Evolutionary conservation across 2,113 vertebrate genomes (phyloP), one percentile per base, ranked within the genome.

Genomic region (Takifugu bimaculatus): DNA sequence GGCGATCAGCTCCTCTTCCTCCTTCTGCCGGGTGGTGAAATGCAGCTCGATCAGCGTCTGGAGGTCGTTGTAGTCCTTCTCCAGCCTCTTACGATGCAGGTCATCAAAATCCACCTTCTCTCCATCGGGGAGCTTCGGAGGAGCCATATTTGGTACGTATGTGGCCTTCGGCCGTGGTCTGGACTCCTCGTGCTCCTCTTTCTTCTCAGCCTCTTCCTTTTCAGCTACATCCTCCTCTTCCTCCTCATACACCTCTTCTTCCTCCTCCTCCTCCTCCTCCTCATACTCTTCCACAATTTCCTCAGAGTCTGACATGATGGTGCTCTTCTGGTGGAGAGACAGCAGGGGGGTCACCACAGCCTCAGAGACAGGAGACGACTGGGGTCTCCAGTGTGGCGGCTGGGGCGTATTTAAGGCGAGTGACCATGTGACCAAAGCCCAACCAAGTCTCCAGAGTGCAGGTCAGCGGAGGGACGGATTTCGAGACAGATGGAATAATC

Each of bases 21-120:
- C 97, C 66, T 98, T 98, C 89, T 99, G 96, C 26, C 97, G 90
- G 85, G 79, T 95, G 84, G 91, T 92, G 74, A 98, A 99, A 35
- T 99, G 97, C 5, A 91, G 87, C 79, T 96, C 93, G 0, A 99
- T 99, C 63, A 99, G 90, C 0, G 91, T 87, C 86, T 98, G 96
- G 11, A 99, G 89, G 58, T 99, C 96, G 0, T 93, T 94, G 85
- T 94, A 92, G 74, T 99, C 97, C 83, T 99, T 99, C 74, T 97
- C 96, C 65, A 96, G 76, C 15, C 97, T 92, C 80, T 98, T 98
- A 72, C 96, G 92, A 75, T 99, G 94, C 50, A 99, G 94, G 83
- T 98, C 97, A 0, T 99, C 96, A 57, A 99, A 99, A 81, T 99
- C 96, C 68, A 99, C 91, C 73, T 93, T 94, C 81, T 99, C 97